Evolutionary conservation across 2,888 invertebrate species (phyloP).

Genomic region (Oeneis ivallda): DNA sequence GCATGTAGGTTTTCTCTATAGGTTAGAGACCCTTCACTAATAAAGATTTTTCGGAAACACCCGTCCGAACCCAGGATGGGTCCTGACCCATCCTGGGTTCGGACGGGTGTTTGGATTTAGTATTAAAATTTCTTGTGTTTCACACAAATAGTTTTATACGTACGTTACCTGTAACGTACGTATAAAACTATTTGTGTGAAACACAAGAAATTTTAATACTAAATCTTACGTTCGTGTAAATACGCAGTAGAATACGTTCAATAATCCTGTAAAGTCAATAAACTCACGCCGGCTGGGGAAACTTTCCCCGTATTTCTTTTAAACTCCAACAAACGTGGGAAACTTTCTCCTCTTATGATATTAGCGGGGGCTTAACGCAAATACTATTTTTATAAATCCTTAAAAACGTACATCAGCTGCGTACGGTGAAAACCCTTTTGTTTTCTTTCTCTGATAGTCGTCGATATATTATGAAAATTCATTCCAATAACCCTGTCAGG

Average conservation of each 20-base stretch:
- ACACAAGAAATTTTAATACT: constrained; percentile 13
- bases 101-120: too few relatives aligned
- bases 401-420: constrained; percentile 35
- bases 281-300: constrained; percentile 23
- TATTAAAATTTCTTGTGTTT: constrained; percentile 16
- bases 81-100: too few relatives aligned
- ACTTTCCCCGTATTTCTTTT: constrained; percentile 31
- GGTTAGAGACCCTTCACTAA: too few relatives aligned
- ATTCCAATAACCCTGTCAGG: neutral
- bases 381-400: constrained; percentile 39
- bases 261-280: constrained; percentile 33
- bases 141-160: constrained; percentile 1
- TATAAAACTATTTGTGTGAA: constrained; percentile 9
- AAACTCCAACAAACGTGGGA: constrained; percentile 34
- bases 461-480: neutral
- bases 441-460: constrained; percentile 26
- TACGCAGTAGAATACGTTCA: constrained; percentile 25
- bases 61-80: too few relatives aligned
- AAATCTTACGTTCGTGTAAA: constrained; percentile 14
- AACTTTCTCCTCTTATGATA: constrained; percentile 32
- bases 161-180: neutral
- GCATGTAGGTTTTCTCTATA: too few relatives aligned
- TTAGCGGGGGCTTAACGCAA: constrained; percentile 32
- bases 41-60: too few relatives aligned
- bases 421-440: constrained; percentile 30